Percentiles rank a stretch among this genome's conserved stretches.
phyloP scores from a whole-genome alignment of 2,113 vertebrate genomes.

The Grammomys surdaster region DNA sequence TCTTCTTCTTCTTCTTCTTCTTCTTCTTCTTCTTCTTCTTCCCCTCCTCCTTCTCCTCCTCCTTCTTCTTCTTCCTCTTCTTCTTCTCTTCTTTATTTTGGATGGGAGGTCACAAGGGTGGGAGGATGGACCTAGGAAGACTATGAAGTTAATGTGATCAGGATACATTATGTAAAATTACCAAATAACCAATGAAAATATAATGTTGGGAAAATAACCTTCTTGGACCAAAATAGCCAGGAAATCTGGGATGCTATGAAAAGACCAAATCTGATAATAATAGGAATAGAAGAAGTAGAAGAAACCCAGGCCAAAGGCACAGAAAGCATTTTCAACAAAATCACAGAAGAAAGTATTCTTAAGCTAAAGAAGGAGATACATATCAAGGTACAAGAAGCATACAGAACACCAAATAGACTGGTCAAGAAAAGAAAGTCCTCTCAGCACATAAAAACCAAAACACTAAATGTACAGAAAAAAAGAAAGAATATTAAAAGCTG shows the following conservation, averaged over 20 bases:
- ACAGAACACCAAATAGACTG: background rate
- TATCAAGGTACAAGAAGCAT: background rate
- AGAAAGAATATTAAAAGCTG: background rate
- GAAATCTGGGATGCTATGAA: background rate
- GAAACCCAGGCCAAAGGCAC: background rate
- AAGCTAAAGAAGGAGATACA: background rate
- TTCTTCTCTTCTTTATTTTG: background rate
- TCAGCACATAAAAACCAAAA: background rate
- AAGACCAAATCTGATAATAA: background rate
- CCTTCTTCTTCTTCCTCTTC: background rate
- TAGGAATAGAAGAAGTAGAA: background rate
- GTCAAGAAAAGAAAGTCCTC: background rate
- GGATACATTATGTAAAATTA: background rate
- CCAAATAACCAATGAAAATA: background rate
- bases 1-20: accelerated
- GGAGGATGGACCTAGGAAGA: background rate
- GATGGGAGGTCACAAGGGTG: background rate
- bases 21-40: accelerated
- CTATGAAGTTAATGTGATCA: background rate
- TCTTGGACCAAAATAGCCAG: background rate
- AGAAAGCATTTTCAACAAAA: background rate
- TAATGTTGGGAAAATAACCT: background rate
- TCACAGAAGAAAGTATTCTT: background rate
- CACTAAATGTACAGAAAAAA: background rate
- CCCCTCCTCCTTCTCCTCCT: too few relatives aligned